Evolutionary conservation across 2,797 vertebrate species (phyloP), one percentile per base, ranked within the genome.

Genomic region (Fundulus diaphanus): DNA sequence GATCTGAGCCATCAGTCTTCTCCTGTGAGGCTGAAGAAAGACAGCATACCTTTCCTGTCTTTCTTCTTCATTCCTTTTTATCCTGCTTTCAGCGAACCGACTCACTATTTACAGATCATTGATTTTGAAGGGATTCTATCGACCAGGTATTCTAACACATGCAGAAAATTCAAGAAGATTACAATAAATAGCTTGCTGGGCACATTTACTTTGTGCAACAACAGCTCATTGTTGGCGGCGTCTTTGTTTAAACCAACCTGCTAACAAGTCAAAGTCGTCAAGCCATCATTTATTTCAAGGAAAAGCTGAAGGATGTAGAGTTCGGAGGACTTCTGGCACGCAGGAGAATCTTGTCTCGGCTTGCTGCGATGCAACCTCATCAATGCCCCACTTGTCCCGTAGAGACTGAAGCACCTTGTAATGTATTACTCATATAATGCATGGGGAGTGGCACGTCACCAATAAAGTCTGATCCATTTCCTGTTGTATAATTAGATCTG

Each of bases 401-500:
- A 16, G 72, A 66, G 16, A 20, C 66, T 59, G 35, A n/a, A 74
- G 72, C 15, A n/a, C 9, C 42, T 35, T 51, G 1, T 31, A n/a
- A 31, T 20, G 29, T 48, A 24, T 88, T 72, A 80, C 70, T 86
- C 80, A 82, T 31, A 29, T 1, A 44, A 66, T 61, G 31, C 27
- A 51, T 33, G 69, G 84, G n/a, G 80, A 78, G 80, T 63, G 73
- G 85, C 66, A 5, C 35, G 69, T 24, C 68, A 84, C 74, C 27
- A 63, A 35, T 13, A 5, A 42, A 66, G 85, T 86, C 85, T 86
- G 73, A 73, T 71, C 31, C 56, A 46, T 77, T 87, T 89, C 87
- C 88, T 84, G 77, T 9, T 74, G 48, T 80, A 74, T 73, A 75
- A 68, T 69, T 4, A 70, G 15, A 73, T 70, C 42, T 71, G 7